These are phyloP conservation scores for Danio jaintianensis DNA, from an alignment of 2,797 vertebrate species.

Conservation along the genomic window DNA sequence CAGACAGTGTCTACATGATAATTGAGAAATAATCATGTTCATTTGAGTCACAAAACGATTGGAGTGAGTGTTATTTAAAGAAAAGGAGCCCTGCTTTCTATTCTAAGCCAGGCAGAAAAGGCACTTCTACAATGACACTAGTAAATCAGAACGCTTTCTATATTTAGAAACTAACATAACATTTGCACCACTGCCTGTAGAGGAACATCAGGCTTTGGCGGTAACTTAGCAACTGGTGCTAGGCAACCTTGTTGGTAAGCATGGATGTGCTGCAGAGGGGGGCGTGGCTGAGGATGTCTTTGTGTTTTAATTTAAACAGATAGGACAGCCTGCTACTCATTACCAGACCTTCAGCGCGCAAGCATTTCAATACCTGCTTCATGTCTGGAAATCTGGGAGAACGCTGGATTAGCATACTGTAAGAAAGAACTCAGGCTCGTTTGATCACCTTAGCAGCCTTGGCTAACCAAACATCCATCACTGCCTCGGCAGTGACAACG, in stretches of 20 bases:
- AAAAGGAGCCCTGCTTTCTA: constrained; percentile 49
- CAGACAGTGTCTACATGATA: neutral
- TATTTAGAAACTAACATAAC: constrained; percentile 63
- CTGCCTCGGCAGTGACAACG: constrained; percentile 46
- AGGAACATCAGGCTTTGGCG: constrained; percentile 59
- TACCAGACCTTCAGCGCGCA: constrained; percentile 27
- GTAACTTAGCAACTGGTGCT: constrained; percentile 67
- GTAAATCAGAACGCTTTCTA: constrained; percentile 61
- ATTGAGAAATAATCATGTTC: constrained; percentile 22
- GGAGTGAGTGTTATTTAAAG: constrained; percentile 28
- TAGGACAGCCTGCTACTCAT: constrained; percentile 32
- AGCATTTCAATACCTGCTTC: constrained; percentile 35
- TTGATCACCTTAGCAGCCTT: constrained; percentile 45
- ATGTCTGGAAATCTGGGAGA: constrained; percentile 31
- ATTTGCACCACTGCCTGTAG: constrained; percentile 60
- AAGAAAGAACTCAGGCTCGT: constrained; percentile 18
- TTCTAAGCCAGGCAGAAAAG: constrained; percentile 58
- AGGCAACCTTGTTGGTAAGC: constrained; percentile 68
- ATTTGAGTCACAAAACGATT: constrained; percentile 14
- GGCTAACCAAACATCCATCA: constrained; percentile 56
- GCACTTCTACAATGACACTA: constrained; percentile 53
- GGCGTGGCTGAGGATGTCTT: constrained; percentile 54
- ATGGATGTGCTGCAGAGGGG: constrained; percentile 64
- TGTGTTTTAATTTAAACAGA: constrained; percentile 51
- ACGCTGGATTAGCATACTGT: constrained; percentile 37